phyloP scores from a whole-genome alignment of 2,888 invertebrate genomes.

The Meiosimyza platycephala region DNA sequence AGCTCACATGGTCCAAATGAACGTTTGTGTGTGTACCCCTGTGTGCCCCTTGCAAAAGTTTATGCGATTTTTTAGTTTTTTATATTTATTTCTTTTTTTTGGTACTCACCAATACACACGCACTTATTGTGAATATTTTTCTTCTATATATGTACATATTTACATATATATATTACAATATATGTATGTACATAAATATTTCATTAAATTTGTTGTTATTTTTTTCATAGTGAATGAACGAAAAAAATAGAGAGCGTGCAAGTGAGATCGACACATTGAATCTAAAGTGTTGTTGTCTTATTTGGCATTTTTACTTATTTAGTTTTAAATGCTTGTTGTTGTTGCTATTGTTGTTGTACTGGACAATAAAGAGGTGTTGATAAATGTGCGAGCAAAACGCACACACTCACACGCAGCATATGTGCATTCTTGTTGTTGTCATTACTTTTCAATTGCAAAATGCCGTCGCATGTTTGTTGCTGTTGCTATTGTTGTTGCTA shows the following conservation, averaged over 20 bases:
- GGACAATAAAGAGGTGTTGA: constrained; percentile 6
- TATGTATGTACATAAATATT: background rate
- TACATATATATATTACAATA: no score
- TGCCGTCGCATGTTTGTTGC: constrained; percentile 20
- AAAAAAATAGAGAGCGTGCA: no score
- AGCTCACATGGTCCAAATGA: constrained; percentile 34
- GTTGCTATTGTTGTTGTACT: background rate
- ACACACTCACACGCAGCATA: background rate
- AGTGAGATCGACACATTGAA: no score
- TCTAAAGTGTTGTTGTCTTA: background rate
- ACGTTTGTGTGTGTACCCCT: constrained; percentile 36
- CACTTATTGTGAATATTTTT: background rate
- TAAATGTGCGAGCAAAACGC: background rate
- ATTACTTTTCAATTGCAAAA: constrained; percentile 15
- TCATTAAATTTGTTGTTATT: background rate
- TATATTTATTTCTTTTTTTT: constrained; percentile 29
- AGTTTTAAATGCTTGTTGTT: constrained; percentile 27
- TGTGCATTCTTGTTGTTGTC: constrained; percentile 5
- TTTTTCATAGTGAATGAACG: no score
- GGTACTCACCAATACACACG: background rate
- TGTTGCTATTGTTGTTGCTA: constrained; percentile 9
- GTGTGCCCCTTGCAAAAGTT: constrained; percentile 4
- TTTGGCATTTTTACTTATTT: constrained; percentile 15
- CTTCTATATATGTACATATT: constrained; percentile 5
- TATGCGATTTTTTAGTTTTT: constrained; percentile 5